A percentile compares a stretch with the other conserved stretches of the same genome.
phyloP scores from a whole-genome alignment of 2,888 invertebrate genomes.

The Drosophila peninsularis region DNA sequence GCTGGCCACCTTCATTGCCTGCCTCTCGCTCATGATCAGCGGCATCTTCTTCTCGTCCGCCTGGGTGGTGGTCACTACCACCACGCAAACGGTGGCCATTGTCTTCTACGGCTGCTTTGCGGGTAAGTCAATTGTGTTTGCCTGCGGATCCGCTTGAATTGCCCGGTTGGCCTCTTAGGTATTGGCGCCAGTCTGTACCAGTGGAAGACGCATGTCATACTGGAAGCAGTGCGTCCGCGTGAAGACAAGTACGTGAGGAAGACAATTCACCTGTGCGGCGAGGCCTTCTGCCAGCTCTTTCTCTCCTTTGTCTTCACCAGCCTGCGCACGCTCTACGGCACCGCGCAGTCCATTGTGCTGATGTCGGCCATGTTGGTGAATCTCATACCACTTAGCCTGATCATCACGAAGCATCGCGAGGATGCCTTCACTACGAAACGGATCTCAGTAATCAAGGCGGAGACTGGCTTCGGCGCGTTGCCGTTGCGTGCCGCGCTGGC shows the following conservation, averaged over 20 bases:
- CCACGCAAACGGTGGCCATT: constrained; percentile 83
- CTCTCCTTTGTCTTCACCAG: constrained; percentile 84
- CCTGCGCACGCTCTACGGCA: constrained; percentile 83
- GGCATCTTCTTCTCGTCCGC: constrained; percentile 84
- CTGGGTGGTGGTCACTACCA: constrained; percentile 82
- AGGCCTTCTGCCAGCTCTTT: constrained; percentile 84
- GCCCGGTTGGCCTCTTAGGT: constrained; percentile 62
- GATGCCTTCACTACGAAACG: constrained; percentile 82
- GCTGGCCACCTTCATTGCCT: constrained; percentile 81
- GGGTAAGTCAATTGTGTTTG: constrained; percentile 57
- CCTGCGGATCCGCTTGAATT: neutral
- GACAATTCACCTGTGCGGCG: constrained; percentile 83
- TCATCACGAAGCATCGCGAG: constrained; percentile 83
- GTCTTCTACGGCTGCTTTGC: constrained; percentile 84
- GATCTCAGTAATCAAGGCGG: constrained; percentile 82
- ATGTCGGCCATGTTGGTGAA: constrained; percentile 84
- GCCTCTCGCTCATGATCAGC: constrained; percentile 82
- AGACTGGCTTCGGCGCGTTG: constrained; percentile 75
- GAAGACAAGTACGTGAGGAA: constrained; percentile 84
- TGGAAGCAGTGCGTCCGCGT: constrained; percentile 84
- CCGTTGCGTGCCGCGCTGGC: constrained; percentile 75
- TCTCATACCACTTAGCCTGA: constrained; percentile 82
- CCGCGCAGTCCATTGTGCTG: constrained; percentile 83
- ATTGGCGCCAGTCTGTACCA: constrained; percentile 83
- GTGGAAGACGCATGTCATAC: constrained; percentile 83